Evolutionary conservation across 1,140 invertebrate genomes (phyloP), one percentile per base, ranked within the genome.

Genomic region (Drosophila albomicans): DNA sequence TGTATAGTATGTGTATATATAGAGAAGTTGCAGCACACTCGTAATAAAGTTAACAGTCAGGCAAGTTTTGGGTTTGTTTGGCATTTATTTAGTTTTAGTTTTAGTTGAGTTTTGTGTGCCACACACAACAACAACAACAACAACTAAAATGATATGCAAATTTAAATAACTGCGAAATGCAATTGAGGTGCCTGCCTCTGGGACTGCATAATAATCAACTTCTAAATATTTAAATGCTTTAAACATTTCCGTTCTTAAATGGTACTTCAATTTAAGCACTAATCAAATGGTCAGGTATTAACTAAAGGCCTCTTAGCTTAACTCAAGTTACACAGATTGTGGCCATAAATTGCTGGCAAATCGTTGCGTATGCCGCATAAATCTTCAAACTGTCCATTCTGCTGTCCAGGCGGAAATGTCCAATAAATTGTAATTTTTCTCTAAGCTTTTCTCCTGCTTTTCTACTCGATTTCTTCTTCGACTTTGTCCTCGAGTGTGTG

Each of bases 381-480:
- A 89, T 89, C 85, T 89, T 89, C 72, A 45, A 45, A 71, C 45
- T 89, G 85, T 89, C 85, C 85, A 79, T 69, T 88, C 78, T 85
- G 85, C 78, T 85, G 85, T 81, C 78, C 79, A 74, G 61, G 15
- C 86, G 85, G 86, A 89, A 89, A 89, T 79, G 86, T 81, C 78
- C 85, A 89, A 89, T 89, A 89, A 89, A 89, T 89, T 89, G 81
- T 89, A 90, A 88, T 89, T 89, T 89, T 85, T 88, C 74, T 11
- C 51, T 77, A 89, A 88, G 85, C 85, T 85, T 82, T 78, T 68
- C 73, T 64, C n/a, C 57, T 59, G 20, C 32, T 16, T 41, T 49
- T 68, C 28, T 58, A 7, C 8, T 51, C 25, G 20, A 15, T 1
- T 28, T 3, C 41, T 7, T 30, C 16, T 35, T n/a, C 52, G 35